Conservation (phyloP, 2,888 invertebrate species). For the Emesis russula region DNA sequence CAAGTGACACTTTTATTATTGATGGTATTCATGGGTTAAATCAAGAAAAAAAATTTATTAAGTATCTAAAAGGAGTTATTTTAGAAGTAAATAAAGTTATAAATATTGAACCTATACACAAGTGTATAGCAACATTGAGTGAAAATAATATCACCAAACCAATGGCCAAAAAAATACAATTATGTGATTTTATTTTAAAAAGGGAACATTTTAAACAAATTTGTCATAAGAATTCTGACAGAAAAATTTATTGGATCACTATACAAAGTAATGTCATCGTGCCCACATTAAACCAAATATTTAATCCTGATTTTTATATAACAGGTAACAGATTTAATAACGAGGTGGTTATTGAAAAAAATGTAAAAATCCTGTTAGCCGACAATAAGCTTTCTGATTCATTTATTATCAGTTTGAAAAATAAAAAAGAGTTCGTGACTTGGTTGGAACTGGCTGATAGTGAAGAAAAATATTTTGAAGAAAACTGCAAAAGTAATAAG, state of each 20-base stretch:
- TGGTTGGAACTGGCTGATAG: slow-evolving; percentile 12
- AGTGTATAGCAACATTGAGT: neutral
- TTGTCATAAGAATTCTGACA: neutral
- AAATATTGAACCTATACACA: neutral
- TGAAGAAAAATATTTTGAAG: neutral
- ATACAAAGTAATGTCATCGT: neutral
- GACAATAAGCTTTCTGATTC: neutral
- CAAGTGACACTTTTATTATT: neutral
- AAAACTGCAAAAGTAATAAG: neutral
- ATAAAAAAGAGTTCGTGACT: neutral
- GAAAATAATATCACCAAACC: neutral
- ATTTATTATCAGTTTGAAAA: neutral
- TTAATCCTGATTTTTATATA: slow-evolving; percentile 22
- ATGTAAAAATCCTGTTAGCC: neutral
- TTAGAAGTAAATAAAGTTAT: neutral
- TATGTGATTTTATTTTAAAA: neutral
- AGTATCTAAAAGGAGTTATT: neutral
- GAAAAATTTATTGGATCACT: slow-evolving; percentile 19
- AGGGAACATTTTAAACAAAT: neutral
- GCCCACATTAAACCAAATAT: neutral
- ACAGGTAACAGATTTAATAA: slow-evolving; percentile 29
- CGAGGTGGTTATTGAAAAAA: neutral
- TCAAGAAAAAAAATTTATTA: neutral
- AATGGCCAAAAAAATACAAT: neutral
- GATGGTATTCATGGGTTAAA: neutral